These are phyloP conservation scores for Hypomecis punctinalis DNA, from an alignment of 2,888 invertebrate species.

Conservation along the genomic window DNA sequence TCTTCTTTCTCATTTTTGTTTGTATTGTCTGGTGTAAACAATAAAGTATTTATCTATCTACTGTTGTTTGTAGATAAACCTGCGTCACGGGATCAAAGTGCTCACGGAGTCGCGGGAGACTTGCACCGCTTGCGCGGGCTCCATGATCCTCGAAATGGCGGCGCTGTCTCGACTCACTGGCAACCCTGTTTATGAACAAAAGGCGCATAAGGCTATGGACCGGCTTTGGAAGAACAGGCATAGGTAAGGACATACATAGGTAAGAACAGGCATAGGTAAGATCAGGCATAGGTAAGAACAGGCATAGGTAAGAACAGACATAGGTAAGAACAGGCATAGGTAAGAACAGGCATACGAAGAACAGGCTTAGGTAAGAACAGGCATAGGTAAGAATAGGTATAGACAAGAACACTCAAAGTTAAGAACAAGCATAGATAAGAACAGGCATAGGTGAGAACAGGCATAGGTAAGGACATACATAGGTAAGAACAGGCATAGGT, in stretches of 20 bases:
- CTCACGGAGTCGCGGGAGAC: conserved; percentile 93
- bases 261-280: background rate
- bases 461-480: no score
- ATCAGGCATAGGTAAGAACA: no score
- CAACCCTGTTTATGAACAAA: conserved; percentile 96
- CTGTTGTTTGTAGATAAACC: conserved; percentile 86
- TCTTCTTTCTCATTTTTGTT: no score
- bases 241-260: conserved; percentile 59
- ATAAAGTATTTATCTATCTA: background rate
- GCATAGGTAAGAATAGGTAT: no score
- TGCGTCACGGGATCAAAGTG: conserved; percentile 92
- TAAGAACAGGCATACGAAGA: no score
- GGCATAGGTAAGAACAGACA: no score
- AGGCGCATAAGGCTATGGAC: conserved; percentile 98
- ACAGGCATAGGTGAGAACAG: no score
- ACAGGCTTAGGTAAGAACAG: no score
- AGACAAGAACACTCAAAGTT: conserved; percentile 94
- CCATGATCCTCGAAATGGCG: conserved; percentile 98
- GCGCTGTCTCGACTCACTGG: conserved; percentile 97
- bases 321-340: no score
- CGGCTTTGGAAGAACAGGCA: conserved; percentile 98
- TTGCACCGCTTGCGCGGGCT: conserved; percentile 99
- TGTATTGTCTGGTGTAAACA: no score
- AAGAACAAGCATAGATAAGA: conserved; percentile 3
- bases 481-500: no score